Evolutionary conservation across 2,888 invertebrate species (phyloP), one percentile per base, ranked within the genome.

Genomic region (Ophion ellenae): DNA sequence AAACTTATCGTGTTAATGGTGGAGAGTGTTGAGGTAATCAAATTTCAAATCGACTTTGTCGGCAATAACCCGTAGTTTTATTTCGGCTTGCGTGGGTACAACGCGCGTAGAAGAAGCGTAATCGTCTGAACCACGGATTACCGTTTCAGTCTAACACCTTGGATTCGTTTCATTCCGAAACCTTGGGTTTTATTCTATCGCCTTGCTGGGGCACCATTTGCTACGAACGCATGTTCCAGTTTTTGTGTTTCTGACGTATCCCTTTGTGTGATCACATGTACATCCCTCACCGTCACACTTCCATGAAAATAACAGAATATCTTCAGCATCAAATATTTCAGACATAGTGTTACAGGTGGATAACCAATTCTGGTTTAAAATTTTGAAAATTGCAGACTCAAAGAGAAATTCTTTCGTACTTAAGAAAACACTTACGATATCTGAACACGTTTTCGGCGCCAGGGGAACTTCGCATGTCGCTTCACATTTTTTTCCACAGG

Each of bases 401-500:
- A 17, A 53, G 5, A 17, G 53, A 17, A 17, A 40, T 45, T 40
- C 14, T n/a, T 45, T n/a, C 14, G 40, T 40, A 40, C 2, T 1
- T 40, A n/a, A n/a, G n/a, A n/a, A 28, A 20, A 59, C 63, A 45
- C 59, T 74, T 47, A 86, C 81, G 24, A 77, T 83, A 45, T 17
- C 57, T 4, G n/a, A 17, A n/a, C 84, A 81, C 28, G 9, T 45
- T 57, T 76, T 28, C 2, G 75, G 78, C 11, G 6, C 32, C 3
- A 10, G n/a, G 2, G 81, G 81, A 28, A 5, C 24, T 32, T 57
- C 0, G 53, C 84, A 80, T 5, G 79, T 76, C 11, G 78, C 81
- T 36, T 84, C 81, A 66, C 84, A 84, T 3, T 17, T 28, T 53
- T 0, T 76, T 57, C 74, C 77, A 14, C 77, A 86, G 11, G 69